These are phyloP conservation scores for Poecilobothrus nobilitatus DNA, from an alignment of 2,888 invertebrate species.

Conservation along the genomic window DNA sequence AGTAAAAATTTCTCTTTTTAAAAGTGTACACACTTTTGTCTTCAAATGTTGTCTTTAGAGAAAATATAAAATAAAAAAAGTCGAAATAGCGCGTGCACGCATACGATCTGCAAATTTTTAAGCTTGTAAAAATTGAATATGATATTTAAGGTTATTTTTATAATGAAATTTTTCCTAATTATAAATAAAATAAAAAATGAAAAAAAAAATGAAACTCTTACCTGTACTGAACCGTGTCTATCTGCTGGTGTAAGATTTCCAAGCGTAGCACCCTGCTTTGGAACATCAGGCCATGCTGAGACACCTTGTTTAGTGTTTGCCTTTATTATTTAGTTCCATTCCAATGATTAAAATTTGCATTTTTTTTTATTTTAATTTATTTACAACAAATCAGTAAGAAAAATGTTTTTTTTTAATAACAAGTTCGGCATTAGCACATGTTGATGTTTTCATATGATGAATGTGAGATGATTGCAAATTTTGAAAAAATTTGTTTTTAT, in stretches of 20 bases:
- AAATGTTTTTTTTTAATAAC: conserved; percentile 16
- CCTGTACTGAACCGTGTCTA: conserved; percentile 95
- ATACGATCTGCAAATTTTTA: too few relatives aligned
- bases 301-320: conserved; percentile 62
- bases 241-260: conserved; percentile 89
- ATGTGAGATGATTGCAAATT: conserved; percentile 15
- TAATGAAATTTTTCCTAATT: too few relatives aligned
- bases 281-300: conserved; percentile 76
- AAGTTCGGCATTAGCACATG: conserved; percentile 4
- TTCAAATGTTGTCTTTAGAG: too few relatives aligned
- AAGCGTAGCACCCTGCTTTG: conserved; percentile 67
- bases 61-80: too few relatives aligned
- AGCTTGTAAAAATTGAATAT: too few relatives aligned
- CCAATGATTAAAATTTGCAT: conserved; percentile 14
- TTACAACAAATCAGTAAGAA: conserved; percentile 13
- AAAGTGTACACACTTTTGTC: too few relatives aligned
- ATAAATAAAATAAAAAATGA: too few relatives aligned
- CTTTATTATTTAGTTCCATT: conserved; percentile 25
- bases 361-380: conserved; percentile 14
- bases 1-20: too few relatives aligned
- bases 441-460: conserved; percentile 12
- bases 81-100: too few relatives aligned
- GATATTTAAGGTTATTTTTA: too few relatives aligned
- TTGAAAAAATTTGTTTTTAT: background rate
- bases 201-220: conserved; percentile 43